A percentile compares a stretch with the other conserved stretches of the same genome.
phyloP scores from a whole-genome alignment of 2,113 vertebrate genomes.

The Toxostoma redivivum region DNA sequence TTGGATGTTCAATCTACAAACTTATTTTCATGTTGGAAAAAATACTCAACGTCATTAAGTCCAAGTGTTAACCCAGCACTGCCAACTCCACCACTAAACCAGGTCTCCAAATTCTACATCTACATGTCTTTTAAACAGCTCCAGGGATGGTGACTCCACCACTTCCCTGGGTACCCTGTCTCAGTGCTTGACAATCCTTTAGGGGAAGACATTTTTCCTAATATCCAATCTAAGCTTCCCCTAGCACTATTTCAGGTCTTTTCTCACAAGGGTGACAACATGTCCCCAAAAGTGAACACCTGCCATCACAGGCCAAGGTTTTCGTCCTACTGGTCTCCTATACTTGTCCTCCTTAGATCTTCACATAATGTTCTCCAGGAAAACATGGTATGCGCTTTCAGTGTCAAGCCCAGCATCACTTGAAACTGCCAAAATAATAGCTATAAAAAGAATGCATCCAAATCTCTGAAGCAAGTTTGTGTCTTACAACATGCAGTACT shows the following conservation, averaged over 20 bases:
- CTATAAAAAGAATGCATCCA: not conserved
- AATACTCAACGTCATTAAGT: not conserved
- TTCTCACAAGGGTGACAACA: not conserved
- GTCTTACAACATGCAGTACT: not conserved
- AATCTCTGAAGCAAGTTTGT: not conserved
- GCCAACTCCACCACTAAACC: not conserved
- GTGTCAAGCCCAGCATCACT: not conserved
- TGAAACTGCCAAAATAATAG: not conserved
- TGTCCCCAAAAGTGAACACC: not conserved
- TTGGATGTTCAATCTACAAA: not conserved
- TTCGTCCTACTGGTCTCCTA: not conserved
- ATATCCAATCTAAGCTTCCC: not conserved
- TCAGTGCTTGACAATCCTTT: not conserved
- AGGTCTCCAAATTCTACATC: not conserved
- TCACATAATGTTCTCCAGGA: not conserved
- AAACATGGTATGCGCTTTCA: not conserved
- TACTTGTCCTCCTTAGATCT: not conserved
- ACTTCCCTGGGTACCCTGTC: not conserved
- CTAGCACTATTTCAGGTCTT: not conserved
- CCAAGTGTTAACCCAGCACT: not conserved
- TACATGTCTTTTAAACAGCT: not conserved
- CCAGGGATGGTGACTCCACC: not conserved
- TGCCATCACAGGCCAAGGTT: not conserved
- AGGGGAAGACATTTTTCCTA: not conserved
- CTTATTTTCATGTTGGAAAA: not conserved